Conservation (phyloP, 2,888 invertebrate species). For the Eupsilia transversa region DNA sequence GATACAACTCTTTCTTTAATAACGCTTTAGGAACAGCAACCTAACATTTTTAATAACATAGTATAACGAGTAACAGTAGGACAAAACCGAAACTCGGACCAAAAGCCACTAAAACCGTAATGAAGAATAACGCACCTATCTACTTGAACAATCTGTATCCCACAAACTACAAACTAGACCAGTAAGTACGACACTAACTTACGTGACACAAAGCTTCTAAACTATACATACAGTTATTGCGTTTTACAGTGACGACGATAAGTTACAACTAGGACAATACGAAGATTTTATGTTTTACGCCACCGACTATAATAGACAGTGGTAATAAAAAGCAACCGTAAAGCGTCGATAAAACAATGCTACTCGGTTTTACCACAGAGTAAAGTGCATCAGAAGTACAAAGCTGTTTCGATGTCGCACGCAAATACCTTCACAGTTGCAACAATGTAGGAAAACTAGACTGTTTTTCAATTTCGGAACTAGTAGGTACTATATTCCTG, state of each 20-base stretch:
- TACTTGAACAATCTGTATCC: constrained; percentile 30
- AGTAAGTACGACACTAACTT: constrained; percentile 20
- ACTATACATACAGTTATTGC: constrained; percentile 40
- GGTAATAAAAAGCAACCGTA: constrained; percentile 66
- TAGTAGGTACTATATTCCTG: neutral
- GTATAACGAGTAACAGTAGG: neutral
- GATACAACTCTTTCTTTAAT: neutral
- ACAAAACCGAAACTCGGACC: neutral
- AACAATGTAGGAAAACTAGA: neutral
- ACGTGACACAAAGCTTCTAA: constrained; percentile 34
- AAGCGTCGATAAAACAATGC: constrained; percentile 67
- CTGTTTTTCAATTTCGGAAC: neutral
- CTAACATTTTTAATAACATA: neutral
- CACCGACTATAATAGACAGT: constrained; percentile 46
- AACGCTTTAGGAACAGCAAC: neutral
- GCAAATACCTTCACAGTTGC: neutral
- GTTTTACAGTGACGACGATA: constrained; percentile 50
- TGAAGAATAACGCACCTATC: constrained; percentile 20
- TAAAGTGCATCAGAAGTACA: constrained; percentile 13
- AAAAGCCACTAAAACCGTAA: constrained; percentile 11
- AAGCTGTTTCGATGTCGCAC: neutral
- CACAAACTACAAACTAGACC: constrained; percentile 8
- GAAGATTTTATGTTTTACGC: constrained; percentile 57
- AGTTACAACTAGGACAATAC: constrained; percentile 50
- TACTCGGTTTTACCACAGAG: constrained; percentile 21